Percentiles rank a stretch among this genome's conserved stretches.
Conservation (phyloP, 2,797 vertebrate species). For the Chloroceryle inda region DNA sequence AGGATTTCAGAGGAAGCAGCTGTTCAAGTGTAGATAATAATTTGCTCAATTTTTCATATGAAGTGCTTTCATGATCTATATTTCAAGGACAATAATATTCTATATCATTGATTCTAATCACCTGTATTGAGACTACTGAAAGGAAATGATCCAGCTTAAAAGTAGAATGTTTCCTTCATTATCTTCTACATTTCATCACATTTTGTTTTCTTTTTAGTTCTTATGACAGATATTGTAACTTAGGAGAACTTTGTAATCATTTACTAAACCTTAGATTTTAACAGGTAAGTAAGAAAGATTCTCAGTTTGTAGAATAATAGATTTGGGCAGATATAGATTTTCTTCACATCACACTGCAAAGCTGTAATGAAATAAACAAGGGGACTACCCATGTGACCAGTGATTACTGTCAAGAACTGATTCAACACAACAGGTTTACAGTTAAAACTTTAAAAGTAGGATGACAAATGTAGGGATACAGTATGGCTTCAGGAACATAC, state of each 20-base stretch:
- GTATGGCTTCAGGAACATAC: not conserved
- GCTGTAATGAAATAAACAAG: not conserved
- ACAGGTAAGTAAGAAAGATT: not conserved
- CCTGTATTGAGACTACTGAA: not conserved
- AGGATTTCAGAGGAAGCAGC: slow-evolving; percentile 13
- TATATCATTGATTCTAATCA: not conserved
- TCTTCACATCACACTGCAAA: not conserved
- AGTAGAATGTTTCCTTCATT: not conserved
- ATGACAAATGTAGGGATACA: not conserved
- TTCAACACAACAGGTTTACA: not conserved
- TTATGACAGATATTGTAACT: not conserved
- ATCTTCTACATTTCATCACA: not conserved
- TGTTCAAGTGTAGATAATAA: not conserved
- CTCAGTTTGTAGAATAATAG: not conserved
- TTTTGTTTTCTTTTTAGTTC: not conserved
- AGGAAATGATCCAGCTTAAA: not conserved
- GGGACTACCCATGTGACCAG: not conserved
- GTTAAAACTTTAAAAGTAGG: not conserved
- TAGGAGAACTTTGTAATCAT: not conserved
- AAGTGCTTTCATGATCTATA: not conserved
- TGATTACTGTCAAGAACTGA: too few species aligned
- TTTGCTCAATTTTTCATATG: slow-evolving; percentile 23
- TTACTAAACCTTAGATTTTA: not conserved
- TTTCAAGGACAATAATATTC: not conserved
- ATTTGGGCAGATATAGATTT: not conserved